These are phyloP conservation scores for Lepidochrysops patricia DNA, from an alignment of 2,888 invertebrate species.

Conservation along the genomic window DNA sequence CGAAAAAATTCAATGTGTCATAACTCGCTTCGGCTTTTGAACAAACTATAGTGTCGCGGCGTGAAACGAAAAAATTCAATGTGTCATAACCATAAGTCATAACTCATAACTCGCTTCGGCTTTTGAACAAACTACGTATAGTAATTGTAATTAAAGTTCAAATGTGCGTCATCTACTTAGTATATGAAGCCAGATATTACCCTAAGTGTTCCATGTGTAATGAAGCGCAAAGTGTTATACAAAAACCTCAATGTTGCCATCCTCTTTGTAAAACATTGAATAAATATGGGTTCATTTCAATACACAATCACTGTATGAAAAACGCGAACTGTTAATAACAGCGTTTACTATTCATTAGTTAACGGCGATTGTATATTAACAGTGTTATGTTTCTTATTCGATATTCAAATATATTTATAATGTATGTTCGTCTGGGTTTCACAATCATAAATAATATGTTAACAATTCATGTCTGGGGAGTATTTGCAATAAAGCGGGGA, in stretches of 20 bases:
- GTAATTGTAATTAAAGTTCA: not conserved
- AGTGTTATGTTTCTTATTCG: not conserved
- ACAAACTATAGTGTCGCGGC: no score
- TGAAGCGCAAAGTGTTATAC: constrained; percentile 56
- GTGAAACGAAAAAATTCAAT: no score
- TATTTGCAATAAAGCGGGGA: not conserved
- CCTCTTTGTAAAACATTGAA: constrained; percentile 60
- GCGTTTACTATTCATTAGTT: constrained; percentile 64
- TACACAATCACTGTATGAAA: constrained; percentile 60
- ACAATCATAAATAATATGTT: not conserved
- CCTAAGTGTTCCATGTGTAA: constrained; percentile 32
- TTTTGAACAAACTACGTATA: no score
- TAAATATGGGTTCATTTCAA: constrained; percentile 59
- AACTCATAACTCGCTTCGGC: no score
- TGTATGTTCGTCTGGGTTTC: constrained; percentile 4
- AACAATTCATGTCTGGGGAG: not conserved
- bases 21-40: no score
- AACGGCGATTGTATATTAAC: constrained; percentile 35
- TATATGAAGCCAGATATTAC: not conserved
- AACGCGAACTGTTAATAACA: constrained; percentile 54
- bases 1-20: no score
- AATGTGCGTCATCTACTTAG: not conserved
- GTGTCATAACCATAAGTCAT: no score
- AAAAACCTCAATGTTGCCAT: constrained; percentile 43
- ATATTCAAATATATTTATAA: not conserved